phyloP scores from a whole-genome alignment of 2,797 vertebrate genomes.

The Catharus ustulatus region DNA sequence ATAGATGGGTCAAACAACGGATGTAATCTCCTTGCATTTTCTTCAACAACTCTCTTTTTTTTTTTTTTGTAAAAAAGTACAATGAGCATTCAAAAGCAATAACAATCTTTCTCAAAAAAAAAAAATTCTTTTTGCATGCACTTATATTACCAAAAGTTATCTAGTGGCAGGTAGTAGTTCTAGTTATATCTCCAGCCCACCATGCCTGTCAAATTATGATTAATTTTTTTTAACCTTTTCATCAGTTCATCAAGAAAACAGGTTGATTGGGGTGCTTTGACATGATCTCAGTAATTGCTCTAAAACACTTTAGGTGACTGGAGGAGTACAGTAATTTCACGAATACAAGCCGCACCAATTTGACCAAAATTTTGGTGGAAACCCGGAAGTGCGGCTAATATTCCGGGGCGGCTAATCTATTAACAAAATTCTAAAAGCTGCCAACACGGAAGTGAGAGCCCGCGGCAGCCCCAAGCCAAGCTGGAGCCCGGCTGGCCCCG shows the following conservation, averaged over 20 bases:
- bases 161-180: neutral
- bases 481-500: no score
- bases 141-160: constrained; percentile 22
- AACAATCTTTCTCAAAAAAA: neutral
- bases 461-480: no score
- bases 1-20: neutral
- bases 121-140: neutral
- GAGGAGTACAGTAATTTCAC: no score
- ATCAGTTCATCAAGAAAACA: constrained; percentile 27
- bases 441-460: no score
- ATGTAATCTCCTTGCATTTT: neutral
- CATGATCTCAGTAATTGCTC: constrained; percentile 8
- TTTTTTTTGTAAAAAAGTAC: neutral
- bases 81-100: neutral
- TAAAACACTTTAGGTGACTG: constrained; percentile 46
- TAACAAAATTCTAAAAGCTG: no score
- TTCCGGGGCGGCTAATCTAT: no score
- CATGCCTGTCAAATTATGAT: neutral
- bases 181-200: constrained; percentile 40
- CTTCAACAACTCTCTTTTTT: neutral
- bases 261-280: neutral
- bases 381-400: no score
- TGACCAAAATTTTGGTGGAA: no score
- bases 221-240: constrained; percentile 44
- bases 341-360: no score